Conservation (phyloP, 2,888 invertebrate genomes). For the Calameuta pallipes region DNA sequence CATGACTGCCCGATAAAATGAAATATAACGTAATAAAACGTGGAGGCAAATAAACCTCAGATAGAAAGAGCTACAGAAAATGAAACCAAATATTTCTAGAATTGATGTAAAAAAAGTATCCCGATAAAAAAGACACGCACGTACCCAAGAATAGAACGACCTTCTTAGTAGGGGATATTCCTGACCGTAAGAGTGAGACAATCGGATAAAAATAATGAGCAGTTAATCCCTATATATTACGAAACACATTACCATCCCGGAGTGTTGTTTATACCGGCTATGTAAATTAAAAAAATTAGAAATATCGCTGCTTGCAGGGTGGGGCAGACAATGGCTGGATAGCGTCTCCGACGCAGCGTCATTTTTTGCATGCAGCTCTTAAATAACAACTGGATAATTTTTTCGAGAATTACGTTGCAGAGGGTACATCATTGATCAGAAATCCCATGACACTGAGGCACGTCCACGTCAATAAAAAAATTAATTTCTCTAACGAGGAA, state of each 20-base stretch:
- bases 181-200: neutral
- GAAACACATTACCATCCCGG: neutral
- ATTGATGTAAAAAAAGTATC: neutral
- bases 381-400: neutral
- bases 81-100: neutral
- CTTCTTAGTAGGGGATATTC: slow-evolving; percentile 13
- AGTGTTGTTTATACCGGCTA: slow-evolving; percentile 1
- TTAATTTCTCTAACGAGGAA: slow-evolving; percentile 43
- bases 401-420: neutral
- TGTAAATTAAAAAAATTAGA: slow-evolving; percentile 33
- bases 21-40: neutral
- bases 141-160: slow-evolving; percentile 3
- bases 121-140: neutral
- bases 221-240: neutral
- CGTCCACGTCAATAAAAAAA: slow-evolving; percentile 14
- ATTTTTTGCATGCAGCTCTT: slow-evolving; percentile 8
- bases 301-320: slow-evolving; percentile 46
- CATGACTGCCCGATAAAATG: neutral
- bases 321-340: slow-evolving; percentile 58
- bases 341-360: slow-evolving; percentile 54
- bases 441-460: neutral
- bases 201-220: neutral
- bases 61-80: neutral
- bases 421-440: neutral
- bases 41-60: neutral